phyloP scores from a whole-genome alignment of 2,797 vertebrate species.

The Danio aesculapii region DNA sequence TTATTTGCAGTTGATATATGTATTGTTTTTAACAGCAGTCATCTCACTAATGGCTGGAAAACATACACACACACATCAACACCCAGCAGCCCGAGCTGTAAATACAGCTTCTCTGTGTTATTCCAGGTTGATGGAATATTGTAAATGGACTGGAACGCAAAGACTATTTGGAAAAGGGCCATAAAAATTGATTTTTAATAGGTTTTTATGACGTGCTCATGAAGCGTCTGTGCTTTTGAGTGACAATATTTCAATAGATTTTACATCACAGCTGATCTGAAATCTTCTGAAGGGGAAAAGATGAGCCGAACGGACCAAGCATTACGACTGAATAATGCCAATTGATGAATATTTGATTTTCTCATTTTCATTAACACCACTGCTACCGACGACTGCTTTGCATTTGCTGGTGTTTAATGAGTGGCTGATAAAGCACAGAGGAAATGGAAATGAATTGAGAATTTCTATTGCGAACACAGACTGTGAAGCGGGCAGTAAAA shows the following conservation, averaged over 20 bases:
- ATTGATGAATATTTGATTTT: conserved; percentile 31
- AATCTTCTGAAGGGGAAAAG: conserved; percentile 63
- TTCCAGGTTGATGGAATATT: conserved; percentile 59
- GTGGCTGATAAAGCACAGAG: conserved; percentile 15
- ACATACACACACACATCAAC: conserved; percentile 8
- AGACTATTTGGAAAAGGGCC: conserved; percentile 62
- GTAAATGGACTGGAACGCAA: conserved; percentile 71
- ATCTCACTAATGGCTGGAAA: not conserved
- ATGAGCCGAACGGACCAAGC: conserved; percentile 9
- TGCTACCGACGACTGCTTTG: conserved; percentile 43
- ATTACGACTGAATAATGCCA: conserved; percentile 16
- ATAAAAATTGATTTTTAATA: conserved; percentile 78
- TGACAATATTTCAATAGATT: conserved; percentile 57
- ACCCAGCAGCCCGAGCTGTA: conserved; percentile 49
- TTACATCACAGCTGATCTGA: conserved; percentile 62
- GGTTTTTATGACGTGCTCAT: conserved; percentile 66
- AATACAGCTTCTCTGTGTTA: conserved; percentile 54
- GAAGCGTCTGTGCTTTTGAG: conserved; percentile 29
- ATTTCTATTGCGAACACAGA: conserved; percentile 11
- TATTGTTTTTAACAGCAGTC: not conserved
- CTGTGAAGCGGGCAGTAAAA: not conserved
- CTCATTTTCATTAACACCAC: conserved; percentile 43
- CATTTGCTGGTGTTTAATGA: conserved; percentile 51
- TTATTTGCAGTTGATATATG: not conserved
- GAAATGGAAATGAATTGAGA: conserved; percentile 33